Conservation (phyloP, 2,888 invertebrate genomes). For the Helobdella robusta region DNA sequence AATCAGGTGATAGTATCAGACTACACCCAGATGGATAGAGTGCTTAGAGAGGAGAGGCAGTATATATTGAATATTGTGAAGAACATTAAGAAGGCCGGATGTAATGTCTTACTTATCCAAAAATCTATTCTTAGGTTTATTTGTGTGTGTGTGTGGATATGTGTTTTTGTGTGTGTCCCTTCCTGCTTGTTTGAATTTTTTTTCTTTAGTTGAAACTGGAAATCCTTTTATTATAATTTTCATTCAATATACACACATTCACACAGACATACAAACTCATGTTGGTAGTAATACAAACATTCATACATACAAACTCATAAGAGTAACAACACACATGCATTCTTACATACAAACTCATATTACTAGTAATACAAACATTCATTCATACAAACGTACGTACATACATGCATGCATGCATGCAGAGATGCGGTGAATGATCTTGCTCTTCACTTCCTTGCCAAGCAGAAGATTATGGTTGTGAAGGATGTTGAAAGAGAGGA, state of each 20-base stretch:
- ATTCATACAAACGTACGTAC: not conserved
- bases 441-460: constrained; percentile 92
- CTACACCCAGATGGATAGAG: constrained; percentile 98
- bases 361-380: not conserved
- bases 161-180: not conserved
- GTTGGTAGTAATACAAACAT: too few relatives aligned
- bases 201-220: not conserved
- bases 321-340: too few relatives aligned
- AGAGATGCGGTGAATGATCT: constrained; percentile 93
- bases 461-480: constrained; percentile 95
- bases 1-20: constrained; percentile 72
- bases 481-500: constrained; percentile 97
- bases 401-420: constrained; percentile 27
- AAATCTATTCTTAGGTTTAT: constrained; percentile 66
- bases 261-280: constrained; percentile 7
- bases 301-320: too few relatives aligned
- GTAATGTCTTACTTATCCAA: constrained; percentile 88
- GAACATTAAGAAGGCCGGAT: constrained; percentile 94
- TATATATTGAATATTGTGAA: constrained; percentile 97
- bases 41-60: constrained; percentile 88
- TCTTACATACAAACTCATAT: constrained; percentile 1
- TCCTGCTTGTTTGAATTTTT: not conserved
- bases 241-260: not conserved
- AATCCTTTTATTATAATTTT: not conserved
- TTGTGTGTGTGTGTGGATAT: too few relatives aligned